Percentiles rank a stretch among this genome's conserved stretches.
Evolutionary conservation across 2,888 invertebrate species (phyloP).

Genomic region (Masnerella sp.): DNA sequence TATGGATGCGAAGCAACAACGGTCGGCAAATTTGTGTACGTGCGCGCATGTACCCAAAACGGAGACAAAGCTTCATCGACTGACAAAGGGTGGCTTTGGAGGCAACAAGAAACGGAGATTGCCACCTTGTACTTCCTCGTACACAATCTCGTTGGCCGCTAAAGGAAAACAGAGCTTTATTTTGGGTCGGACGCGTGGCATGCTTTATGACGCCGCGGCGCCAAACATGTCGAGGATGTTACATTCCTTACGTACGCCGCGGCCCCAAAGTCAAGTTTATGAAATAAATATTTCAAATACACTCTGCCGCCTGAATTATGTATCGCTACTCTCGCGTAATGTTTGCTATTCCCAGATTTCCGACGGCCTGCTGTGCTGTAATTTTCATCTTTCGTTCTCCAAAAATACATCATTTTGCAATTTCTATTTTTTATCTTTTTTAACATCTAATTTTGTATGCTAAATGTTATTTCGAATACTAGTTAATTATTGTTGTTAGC

Average conservation of each 20-base stretch:
- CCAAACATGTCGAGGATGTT: slow-evolving; percentile 14
- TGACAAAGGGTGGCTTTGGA: slow-evolving; percentile 16
- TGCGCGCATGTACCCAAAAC: slow-evolving; percentile 16
- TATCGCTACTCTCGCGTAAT: slow-evolving; percentile 17
- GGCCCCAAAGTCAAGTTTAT: slow-evolving; percentile 27
- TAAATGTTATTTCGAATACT: too few relatives aligned
- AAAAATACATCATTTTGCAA: too few relatives aligned
- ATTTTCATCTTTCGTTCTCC: too few relatives aligned
- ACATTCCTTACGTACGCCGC: slow-evolving; percentile 3
- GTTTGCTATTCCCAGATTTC: slow-evolving; percentile 26
- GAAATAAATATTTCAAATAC: slow-evolving; percentile 37
- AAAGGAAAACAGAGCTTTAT: slow-evolving; percentile 24
- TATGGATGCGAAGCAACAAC: slow-evolving; percentile 4
- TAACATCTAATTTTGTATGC: too few relatives aligned
- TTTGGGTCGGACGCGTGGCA: slow-evolving; percentile 16
- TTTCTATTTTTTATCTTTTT: too few relatives aligned
- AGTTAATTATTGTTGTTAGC: too few relatives aligned
- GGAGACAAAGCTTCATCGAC: slow-evolving; percentile 28
- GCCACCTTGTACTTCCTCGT: slow-evolving; percentile 9
- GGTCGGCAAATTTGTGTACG: slow-evolving; percentile 6
- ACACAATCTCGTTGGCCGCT: slow-evolving; percentile 20
- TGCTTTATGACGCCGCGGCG: slow-evolving; percentile 24
- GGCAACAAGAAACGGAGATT: slow-evolving; percentile 10
- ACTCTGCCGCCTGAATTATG: slow-evolving; percentile 31
- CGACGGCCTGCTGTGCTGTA: too few relatives aligned